phyloP scores from a whole-genome alignment of 2,888 invertebrate species.

The Tachina fera region DNA sequence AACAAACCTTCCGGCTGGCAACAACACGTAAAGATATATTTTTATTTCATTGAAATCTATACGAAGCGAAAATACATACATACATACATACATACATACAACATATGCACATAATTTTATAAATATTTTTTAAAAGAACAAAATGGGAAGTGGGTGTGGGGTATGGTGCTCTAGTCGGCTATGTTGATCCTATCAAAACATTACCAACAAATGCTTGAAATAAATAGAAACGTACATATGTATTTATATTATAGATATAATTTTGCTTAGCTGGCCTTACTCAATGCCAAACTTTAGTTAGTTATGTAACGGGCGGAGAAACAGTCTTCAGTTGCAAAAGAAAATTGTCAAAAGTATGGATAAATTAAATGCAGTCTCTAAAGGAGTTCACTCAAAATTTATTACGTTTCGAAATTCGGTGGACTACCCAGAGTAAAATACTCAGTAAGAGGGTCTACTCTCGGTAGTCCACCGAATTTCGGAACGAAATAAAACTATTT shows the following conservation, averaged over 20 bases:
- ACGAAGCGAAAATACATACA: neutral
- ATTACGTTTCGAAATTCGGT: too few species aligned
- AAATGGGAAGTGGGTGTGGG: neutral
- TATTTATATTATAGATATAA: neutral
- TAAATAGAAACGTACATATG: too few species aligned
- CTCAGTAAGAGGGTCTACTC: too few species aligned
- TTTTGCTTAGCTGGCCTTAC: conserved; percentile 9
- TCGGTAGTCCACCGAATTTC: too few species aligned
- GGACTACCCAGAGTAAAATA: too few species aligned
- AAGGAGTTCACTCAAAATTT: too few species aligned
- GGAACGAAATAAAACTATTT: too few species aligned
- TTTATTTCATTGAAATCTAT: neutral
- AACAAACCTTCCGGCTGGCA: conserved; percentile 75
- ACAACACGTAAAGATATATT: conserved; percentile 63
- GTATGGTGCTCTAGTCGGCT: neutral
- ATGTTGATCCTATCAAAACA: conserved; percentile 8
- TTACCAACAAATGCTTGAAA: neutral
- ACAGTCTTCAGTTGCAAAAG: too few species aligned
- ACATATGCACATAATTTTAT: neutral
- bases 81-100: neutral
- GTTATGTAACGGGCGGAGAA: too few species aligned
- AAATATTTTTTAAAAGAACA: neutral
- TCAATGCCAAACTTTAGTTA: neutral
- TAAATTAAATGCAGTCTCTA: too few species aligned
- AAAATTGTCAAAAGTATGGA: too few species aligned